Percentiles rank a stretch among this genome's conserved stretches.
Conservation (phyloP, 2,113 vertebrate species). For the Spheniscus mendiculus region DNA sequence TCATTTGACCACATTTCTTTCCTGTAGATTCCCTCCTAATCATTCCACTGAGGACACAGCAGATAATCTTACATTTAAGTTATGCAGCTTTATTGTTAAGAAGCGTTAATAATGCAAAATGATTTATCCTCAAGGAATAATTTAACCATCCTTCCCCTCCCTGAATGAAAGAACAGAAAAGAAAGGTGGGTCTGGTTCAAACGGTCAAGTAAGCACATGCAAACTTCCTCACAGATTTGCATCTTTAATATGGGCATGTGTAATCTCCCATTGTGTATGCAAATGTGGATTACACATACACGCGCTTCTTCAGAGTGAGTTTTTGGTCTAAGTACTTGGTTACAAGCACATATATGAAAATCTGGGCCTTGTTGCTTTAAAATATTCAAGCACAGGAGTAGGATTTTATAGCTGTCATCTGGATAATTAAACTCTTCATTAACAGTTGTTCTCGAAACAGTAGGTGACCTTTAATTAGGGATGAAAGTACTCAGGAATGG, state of each 20-base stretch:
- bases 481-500: constrained; percentile 26
- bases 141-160: background rate
- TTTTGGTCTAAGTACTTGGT: background rate
- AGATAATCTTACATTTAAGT: constrained; percentile 50
- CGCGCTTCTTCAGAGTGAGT: background rate
- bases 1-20: constrained; percentile 42
- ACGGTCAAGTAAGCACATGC: background rate
- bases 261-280: background rate
- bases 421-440: constrained; percentile 63
- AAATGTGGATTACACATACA: background rate
- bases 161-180: background rate
- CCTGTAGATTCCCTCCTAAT: constrained; percentile 31
- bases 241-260: background rate
- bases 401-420: constrained; percentile 48
- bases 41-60: constrained; percentile 15
- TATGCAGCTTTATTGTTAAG: constrained; percentile 52
- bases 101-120: constrained; percentile 27
- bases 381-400: constrained; percentile 4
- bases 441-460: constrained; percentile 23
- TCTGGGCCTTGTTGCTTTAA: background rate
- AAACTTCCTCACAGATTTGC: background rate
- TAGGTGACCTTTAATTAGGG: constrained; percentile 60
- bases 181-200: constrained; percentile 23
- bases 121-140: constrained; percentile 44
- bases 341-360: constrained; percentile 12